Base-by-base conservation (phyloP, 2,888 invertebrate species). In the Euclidia mi region DNA sequence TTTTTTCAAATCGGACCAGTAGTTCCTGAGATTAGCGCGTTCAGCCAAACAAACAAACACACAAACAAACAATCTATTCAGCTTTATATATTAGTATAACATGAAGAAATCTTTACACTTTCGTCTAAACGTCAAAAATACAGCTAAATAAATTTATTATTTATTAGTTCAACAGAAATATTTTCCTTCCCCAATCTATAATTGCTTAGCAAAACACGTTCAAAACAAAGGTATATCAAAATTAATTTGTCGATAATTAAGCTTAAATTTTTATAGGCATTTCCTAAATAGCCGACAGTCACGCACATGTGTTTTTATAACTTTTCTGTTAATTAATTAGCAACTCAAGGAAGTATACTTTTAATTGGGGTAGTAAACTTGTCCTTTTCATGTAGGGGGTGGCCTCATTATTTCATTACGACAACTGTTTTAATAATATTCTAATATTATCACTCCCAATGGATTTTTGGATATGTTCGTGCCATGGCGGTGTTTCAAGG, bases 201-300 rank as follows among this genome's bases (percentile, higher is more conserved):
- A 32, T 32, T 2, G 12, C 6, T 12, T 11, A 32, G 10, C 7
- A 4, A 34, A 34, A 34, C 2, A 34, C 10, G 20, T 25, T 7
- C 4, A 25, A 32, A 3, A 10, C 3, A 37, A 37, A 14, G 1
- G 0, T 0, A n/a, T 20, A 40, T 7, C 15, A n/a, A 18, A 38
- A 17, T 10, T n/a, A 17, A 40, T 40, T 40, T 20, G 40, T 40
- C 40, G 40, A 40, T n/a, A 18, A 14, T 12, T 20, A 20, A 40
- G 44, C 51, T 20, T 38, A 40, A 50, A 50, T 18, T 14, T 18
- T 29, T 15, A 28, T 6, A 25, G n/a, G 28, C 46, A 31, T 20
- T 56, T 18, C 48, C 15, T 31, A 58, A 69, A 66, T 47, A 48
- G 67, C 45, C 46, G 29, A 40, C 3, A 35, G 47, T 56, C 71